Evolutionary conservation across 1,140 invertebrate species (phyloP).

Genomic region (Leptonema lineaticorne): DNA sequence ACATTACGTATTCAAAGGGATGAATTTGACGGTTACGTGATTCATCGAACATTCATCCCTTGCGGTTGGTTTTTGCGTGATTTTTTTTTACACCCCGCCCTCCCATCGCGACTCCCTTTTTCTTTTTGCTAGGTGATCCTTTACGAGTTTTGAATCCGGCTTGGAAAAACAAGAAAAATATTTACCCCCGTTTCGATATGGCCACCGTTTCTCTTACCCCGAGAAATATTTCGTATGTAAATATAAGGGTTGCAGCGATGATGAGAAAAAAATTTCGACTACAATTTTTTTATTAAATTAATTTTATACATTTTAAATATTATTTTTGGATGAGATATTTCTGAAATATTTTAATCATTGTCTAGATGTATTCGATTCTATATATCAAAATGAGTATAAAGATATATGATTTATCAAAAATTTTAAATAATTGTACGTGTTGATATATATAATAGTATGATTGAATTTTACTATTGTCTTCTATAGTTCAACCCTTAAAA

Average conservation of each 20-base stretch:
- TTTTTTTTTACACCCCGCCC: constrained; percentile 15
- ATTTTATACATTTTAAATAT: too few species aligned
- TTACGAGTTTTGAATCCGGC: constrained; percentile 31
- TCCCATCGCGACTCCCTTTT: neutral
- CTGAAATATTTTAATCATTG: too few species aligned
- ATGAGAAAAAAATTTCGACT: neutral
- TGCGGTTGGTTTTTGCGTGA: constrained; percentile 20
- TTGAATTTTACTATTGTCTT: too few species aligned
- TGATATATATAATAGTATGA: too few species aligned
- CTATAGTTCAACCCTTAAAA: too few species aligned
- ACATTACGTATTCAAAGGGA: constrained; percentile 22
- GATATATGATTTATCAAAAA: too few species aligned
- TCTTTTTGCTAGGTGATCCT: constrained; percentile 2
- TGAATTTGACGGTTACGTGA: constrained; percentile 23
- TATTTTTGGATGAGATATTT: too few species aligned
- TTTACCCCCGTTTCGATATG: too few species aligned
- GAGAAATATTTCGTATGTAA: neutral
- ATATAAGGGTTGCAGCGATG: neutral
- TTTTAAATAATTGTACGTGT: too few species aligned
- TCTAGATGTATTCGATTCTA: too few species aligned
- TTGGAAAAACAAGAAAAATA: constrained; percentile 28
- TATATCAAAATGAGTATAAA: too few species aligned
- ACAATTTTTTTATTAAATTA: too few species aligned
- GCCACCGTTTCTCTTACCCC: neutral
- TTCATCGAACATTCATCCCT: constrained; percentile 32